Base-by-base conservation (phyloP, 92 coral and sea anemone genomes). In the Palythoa caribaeorum region DNA sequence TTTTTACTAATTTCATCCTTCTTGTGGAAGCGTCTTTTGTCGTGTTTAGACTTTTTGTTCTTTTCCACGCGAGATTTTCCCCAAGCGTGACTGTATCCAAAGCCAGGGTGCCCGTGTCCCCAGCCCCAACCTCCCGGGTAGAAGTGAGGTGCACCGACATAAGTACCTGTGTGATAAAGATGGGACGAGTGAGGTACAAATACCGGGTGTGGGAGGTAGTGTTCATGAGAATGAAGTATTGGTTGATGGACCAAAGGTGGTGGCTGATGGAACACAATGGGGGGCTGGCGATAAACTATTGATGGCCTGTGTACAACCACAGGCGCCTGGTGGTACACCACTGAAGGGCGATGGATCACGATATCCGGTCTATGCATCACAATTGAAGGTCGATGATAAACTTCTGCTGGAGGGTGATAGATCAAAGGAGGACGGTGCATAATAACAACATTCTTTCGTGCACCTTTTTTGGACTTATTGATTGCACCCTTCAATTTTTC, bases 271-370 rank as follows among this genome's bases (percentile, higher is more conserved):
- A 97, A 88, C 83, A 95, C 97, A 7, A 97, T 95, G 4, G 98
- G 96, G 15, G 99, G 97, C 84, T 97, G 96, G 77, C 87, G 93
- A 80, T 92, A 97, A 15, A 97, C 83, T 38, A 97, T 87, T 9
- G 98, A 92, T 14, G 99, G 99, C 81, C 96, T 92, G 80, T 97
- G 99, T 13, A 97, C 98, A 16, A 97, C 93, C 5, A 97, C 98
- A 0, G 99, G 87, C 11, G 99, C 93, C 84, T 94, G 99, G 38
- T 97, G 99, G 55, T 92, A 79, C 17, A 97, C 98, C 37, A 95
- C 94, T 35, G 96, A 87, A 11, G 99, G 98, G 83, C 94, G 94
- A 75, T 97, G 99, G 76, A 97, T 91, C 35, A 97, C 98, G n/a
- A 95, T 87, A 71, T 95, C 98, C 2, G 99, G 98, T 65, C 96